Percentiles rank a stretch among this genome's conserved stretches.
phyloP scores from a whole-genome alignment of 2,797 vertebrate species.

The Huso huso region DNA sequence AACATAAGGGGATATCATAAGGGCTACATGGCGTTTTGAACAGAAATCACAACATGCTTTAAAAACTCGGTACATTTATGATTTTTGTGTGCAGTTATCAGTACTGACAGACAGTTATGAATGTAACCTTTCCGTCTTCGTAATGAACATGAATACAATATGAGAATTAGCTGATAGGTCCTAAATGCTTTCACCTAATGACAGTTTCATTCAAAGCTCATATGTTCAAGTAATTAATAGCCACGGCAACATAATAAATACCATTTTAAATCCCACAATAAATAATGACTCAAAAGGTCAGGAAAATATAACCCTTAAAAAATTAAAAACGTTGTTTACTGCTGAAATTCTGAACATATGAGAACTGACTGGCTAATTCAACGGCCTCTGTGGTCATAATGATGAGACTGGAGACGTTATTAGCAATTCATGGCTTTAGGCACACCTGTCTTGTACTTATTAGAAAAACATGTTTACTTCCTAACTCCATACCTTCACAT shows the following conservation, averaged over 20 bases:
- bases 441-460: background rate
- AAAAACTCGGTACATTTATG: background rate
- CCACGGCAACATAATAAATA: background rate
- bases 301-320: no score
- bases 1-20: no score
- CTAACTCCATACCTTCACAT: background rate
- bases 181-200: background rate
- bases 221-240: background rate
- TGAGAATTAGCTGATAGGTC: background rate
- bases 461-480: background rate
- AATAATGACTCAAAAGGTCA: no score
- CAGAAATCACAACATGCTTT: background rate
- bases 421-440: background rate
- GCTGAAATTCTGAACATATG: no score
- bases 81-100: background rate
- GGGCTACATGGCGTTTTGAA: constrained; percentile 1
- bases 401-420: background rate
- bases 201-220: background rate
- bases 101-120: background rate
- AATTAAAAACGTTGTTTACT: no score
- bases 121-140: background rate
- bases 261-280: no score
- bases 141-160: background rate
- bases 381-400: background rate
- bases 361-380: no score